Percentiles rank a stretch among this genome's conserved stretches.
Evolutionary conservation across 2,113 vertebrate species (phyloP).

Genomic region (Elgaria multicarinata): DNA sequence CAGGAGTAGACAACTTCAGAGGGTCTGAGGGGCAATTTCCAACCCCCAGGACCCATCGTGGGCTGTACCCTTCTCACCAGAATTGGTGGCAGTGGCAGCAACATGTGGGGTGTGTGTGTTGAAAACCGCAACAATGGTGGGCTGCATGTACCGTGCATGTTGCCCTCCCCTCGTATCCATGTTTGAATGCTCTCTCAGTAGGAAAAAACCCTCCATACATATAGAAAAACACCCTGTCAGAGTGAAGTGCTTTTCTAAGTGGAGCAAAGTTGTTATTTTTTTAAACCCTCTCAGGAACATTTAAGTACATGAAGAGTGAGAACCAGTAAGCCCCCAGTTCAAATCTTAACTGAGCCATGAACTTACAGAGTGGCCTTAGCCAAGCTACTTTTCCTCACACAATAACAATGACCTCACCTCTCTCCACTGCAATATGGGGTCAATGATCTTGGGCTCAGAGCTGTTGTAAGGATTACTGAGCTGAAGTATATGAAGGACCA

Average conservation of each 20-base stretch:
- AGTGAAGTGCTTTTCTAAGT: background rate
- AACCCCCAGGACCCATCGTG: no score
- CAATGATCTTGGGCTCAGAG: background rate
- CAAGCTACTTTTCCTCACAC: background rate
- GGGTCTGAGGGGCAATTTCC: no score
- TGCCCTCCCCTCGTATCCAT: background rate
- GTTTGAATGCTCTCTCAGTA: background rate
- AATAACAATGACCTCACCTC: background rate
- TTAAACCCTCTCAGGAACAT: background rate
- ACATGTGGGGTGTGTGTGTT: background rate
- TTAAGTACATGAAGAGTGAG: background rate
- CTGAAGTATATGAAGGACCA: background rate
- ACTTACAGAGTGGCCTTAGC: background rate
- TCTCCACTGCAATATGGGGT: background rate
- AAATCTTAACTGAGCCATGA: background rate
- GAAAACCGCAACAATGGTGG: background rate
- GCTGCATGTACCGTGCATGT: background rate
- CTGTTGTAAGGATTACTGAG: background rate
- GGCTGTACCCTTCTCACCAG: no score
- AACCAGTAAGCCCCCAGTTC: background rate
- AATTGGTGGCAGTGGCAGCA: no score
- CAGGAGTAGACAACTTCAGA: no score
- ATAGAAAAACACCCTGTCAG: background rate
- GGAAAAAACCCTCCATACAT: background rate
- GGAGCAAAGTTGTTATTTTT: background rate